These are phyloP conservation scores for Craterocephalus amniculus DNA, from an alignment of 2,797 vertebrate species.

Conservation along the genomic window DNA sequence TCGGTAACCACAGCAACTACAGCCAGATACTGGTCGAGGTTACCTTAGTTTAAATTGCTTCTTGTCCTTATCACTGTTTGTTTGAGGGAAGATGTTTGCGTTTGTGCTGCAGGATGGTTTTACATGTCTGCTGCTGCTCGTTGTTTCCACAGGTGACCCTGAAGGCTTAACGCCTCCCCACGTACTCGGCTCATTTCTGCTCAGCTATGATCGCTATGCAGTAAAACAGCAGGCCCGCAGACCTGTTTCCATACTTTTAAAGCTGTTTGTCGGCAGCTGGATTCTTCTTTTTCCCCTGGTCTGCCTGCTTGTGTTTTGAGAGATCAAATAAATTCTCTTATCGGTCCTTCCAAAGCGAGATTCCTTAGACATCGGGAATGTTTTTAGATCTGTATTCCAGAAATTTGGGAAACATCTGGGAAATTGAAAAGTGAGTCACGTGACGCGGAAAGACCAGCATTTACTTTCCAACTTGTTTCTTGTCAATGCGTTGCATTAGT, in stretches of 20 bases:
- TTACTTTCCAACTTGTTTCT: constrained; percentile 26
- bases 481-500: constrained; percentile 29
- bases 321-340: constrained; percentile 21
- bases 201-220: constrained; percentile 66
- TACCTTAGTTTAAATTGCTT: constrained; percentile 15
- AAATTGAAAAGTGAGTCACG: constrained; percentile 28
- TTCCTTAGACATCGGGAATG: constrained; percentile 15
- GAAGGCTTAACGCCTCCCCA: constrained; percentile 23
- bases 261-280: constrained; percentile 48
- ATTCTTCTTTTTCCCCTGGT: constrained; percentile 17
- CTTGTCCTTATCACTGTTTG: constrained; percentile 15
- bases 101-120: constrained; percentile 8
- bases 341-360: constrained; percentile 3
- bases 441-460: constrained; percentile 7
- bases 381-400: background rate
- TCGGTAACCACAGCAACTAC: constrained; percentile 59
- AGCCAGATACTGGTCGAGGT: constrained; percentile 24
- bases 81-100: constrained; percentile 10
- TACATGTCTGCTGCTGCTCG: constrained; percentile 24
- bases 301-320: background rate
- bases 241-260: constrained; percentile 56
- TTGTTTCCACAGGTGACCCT: constrained; percentile 64
- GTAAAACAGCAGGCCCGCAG: constrained; percentile 62
- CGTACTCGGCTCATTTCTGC: constrained; percentile 13
- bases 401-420: constrained; percentile 27